A percentile compares a stretch with the other conserved stretches of the same genome.
phyloP scores from a whole-genome alignment of 2,888 invertebrate genomes.

The Eupsilia transversa region DNA sequence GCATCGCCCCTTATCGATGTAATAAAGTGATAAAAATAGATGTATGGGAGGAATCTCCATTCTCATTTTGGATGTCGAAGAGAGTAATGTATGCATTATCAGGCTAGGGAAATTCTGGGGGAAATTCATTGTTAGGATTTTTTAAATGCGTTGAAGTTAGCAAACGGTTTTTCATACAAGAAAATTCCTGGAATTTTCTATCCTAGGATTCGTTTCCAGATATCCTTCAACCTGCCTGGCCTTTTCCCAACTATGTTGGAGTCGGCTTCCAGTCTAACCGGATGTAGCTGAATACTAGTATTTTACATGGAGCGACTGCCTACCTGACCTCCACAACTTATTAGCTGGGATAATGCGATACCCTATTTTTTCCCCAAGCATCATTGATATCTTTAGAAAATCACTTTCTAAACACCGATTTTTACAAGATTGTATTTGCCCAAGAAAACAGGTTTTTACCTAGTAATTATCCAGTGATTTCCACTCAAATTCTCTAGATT shows the following conservation, averaged over 20 bases:
- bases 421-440: background rate
- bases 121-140: background rate
- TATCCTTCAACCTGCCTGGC: too few species aligned
- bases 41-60: conserved; percentile 47
- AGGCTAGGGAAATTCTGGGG: background rate
- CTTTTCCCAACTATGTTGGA: too few species aligned
- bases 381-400: background rate
- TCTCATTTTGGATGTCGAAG: conserved; percentile 45
- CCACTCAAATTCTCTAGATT: too few species aligned
- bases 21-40: conserved; percentile 61
- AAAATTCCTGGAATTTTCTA: background rate
- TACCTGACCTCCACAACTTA: too few species aligned
- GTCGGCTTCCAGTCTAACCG: too few species aligned
- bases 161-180: background rate
- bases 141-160: background rate
- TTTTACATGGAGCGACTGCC: too few species aligned
- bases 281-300: too few species aligned
- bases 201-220: background rate
- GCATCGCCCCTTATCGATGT: conserved; percentile 47
- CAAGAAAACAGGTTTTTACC: background rate
- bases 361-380: too few species aligned
- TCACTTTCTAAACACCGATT: background rate
- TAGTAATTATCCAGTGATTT: background rate
- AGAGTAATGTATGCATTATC: conserved; percentile 27
- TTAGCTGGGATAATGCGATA: too few species aligned